Base-by-base conservation (phyloP, 1,140 invertebrate species). In the Ridgeia piscesae region DNA sequence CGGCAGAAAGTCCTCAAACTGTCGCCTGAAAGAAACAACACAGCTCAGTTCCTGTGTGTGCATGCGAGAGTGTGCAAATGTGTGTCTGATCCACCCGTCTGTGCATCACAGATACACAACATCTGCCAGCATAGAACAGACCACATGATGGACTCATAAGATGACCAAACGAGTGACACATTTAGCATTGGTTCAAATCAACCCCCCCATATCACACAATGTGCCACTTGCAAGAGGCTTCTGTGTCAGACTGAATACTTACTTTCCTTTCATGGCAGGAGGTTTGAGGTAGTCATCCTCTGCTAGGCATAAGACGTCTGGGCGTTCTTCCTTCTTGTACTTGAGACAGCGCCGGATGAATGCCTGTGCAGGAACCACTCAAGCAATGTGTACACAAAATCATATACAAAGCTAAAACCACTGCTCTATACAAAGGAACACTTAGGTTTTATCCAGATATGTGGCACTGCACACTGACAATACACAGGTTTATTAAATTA, bases 261-360 rank as follows among this genome's bases (percentile, higher is more conserved):
- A 93, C 93, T 92, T 93, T 50, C 58, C 89, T 50, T 93, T 93
- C 35, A 92, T 35, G 34, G 88, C 48, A 21, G 93, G 93, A 48
- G 93, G 98, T 96, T 99, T 99, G 93, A 99, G 97, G 96, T 99
- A 99, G 96, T 99, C 99, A 96, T 99, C 98, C 96, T 97, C 97
- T 93, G 98, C 98, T 96, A 99, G 96, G 90, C 98, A 97, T 95
- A 99, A 97, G 93, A 99, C 99, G 96, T 99, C 99, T 95, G 99
- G 99, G 93, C 99, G 97, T 96, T 99, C 98, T 96, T 99, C 99
- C 96, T 99, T 99, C 93, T 98, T 97, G 96, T 99, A 99, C 94
- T 99, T 98, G 95, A 99, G 97, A 96, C 99, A 99, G 95, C 98
- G 97, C 93, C 99, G 97, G 96, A 99, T 99, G 96, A 99, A 99